phyloP scores from a whole-genome alignment of 1,140 invertebrate species.

The Lepidostoma basale region DNA sequence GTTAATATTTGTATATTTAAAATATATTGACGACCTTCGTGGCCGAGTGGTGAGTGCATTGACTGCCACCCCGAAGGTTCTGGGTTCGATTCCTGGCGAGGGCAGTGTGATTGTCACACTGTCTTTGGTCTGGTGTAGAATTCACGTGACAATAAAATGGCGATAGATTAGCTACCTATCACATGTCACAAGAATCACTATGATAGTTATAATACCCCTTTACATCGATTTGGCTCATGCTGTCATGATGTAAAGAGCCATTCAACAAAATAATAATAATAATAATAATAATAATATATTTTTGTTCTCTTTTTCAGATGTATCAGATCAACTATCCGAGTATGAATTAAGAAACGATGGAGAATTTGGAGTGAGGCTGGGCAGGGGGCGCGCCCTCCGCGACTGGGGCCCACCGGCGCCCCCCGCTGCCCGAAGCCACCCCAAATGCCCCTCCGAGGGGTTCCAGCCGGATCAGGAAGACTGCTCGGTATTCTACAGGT shows the following conservation, averaged over 20 bases:
- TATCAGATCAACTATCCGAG: conserved; percentile 1
- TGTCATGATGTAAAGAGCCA: background rate
- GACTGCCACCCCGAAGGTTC: too few relatives aligned
- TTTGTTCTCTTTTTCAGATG: background rate
- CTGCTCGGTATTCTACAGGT: conserved; percentile 66
- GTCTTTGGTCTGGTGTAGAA: too few relatives aligned
- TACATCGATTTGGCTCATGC: background rate
- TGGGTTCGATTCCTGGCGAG: too few relatives aligned
- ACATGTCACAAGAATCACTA: too few relatives aligned
- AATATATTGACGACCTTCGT: too few relatives aligned
- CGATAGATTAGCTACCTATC: too few relatives aligned
- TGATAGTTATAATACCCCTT: background rate
- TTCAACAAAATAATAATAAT: background rate
- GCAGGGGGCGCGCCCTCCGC: conserved; percentile 27
- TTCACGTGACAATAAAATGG: too few relatives aligned
- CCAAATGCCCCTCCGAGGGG: conserved; percentile 61
- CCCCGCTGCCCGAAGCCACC: background rate
- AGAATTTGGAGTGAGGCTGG: conserved; percentile 35
- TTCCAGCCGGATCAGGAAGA: conserved; percentile 68
- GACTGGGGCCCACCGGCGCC: background rate
- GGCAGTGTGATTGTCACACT: too few relatives aligned
- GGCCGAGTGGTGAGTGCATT: too few relatives aligned
- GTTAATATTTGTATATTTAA: too few relatives aligned
- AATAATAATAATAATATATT: background rate
- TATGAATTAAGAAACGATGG: too few relatives aligned